A percentile compares a stretch with the other conserved stretches of the same genome.
Evolutionary conservation across 2,113 vertebrate species (phyloP).

Genomic region (Cricetomys ansorgei): DNA sequence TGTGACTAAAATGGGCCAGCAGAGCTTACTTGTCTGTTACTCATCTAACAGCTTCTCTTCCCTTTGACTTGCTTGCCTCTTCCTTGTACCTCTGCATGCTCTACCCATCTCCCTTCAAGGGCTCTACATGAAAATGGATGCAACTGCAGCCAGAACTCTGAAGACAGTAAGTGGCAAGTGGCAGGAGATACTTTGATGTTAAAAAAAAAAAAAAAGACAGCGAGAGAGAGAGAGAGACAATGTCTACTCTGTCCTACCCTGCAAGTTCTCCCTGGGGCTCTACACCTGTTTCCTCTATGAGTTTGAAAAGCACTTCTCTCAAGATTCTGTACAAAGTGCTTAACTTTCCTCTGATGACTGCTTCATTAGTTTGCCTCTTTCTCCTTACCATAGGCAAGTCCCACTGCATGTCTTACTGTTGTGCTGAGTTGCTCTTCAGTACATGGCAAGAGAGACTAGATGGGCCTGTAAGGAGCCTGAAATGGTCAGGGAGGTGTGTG

Average conservation of each 20-base stretch:
- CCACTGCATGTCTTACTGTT: background rate
- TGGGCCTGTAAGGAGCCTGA: background rate
- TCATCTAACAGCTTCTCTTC: background rate
- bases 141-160: background rate
- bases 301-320: background rate
- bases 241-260: background rate
- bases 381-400: background rate
- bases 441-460: background rate
- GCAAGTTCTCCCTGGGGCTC: background rate
- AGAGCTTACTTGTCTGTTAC: background rate
- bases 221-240: no score
- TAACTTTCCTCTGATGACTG: background rate
- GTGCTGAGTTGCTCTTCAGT: background rate
- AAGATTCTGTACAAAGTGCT: background rate
- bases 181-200: background rate
- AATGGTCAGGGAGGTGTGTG: background rate
- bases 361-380: background rate
- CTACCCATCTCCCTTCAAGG: background rate
- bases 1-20: background rate
- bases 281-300: background rate
- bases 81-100: background rate
- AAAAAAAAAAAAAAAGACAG: no score
- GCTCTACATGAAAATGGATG: background rate
- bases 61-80: accelerated
- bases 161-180: background rate